A percentile compares a stretch with the other conserved stretches of the same genome.
phyloP scores from a whole-genome alignment of 2,888 invertebrate species.

The Pyrochroa serraticornis region DNA sequence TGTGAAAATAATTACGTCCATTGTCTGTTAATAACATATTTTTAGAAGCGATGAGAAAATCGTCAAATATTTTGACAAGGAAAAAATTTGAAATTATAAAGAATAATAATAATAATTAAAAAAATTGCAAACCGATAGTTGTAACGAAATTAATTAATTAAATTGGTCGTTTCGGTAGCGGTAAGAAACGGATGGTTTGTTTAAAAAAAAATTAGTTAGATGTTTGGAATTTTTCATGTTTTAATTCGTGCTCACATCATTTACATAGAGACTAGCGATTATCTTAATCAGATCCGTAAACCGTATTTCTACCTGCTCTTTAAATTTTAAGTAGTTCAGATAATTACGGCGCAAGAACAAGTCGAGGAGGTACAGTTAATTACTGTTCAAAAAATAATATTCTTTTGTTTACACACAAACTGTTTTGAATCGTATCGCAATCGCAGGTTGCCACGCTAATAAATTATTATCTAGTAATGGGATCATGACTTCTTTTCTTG shows the following conservation, averaged over 20 bases:
- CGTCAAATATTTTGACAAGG: no score
- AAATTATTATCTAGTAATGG: slow-evolving; percentile 13
- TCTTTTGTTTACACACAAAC: slow-evolving; percentile 24
- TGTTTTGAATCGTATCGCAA: slow-evolving; percentile 15
- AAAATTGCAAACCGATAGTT: no score
- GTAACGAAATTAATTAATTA: no score
- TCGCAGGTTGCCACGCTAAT: slow-evolving; percentile 14
- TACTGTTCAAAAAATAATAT: slow-evolving; percentile 22
- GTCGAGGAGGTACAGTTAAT: slow-evolving; percentile 21
- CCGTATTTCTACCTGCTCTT: slow-evolving; percentile 11
- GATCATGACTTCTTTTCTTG: no score
- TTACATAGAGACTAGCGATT: slow-evolving; percentile 18
- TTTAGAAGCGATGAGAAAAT: no score
- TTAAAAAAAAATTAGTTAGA: no score
- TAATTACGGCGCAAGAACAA: slow-evolving; percentile 18
- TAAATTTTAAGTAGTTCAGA: slow-evolving; percentile 26
- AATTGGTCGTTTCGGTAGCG: no score
- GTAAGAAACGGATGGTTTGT: no score
- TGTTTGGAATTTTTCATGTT: neutral
- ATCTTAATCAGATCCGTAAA: slow-evolving; percentile 17
- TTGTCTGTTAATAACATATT: no score
- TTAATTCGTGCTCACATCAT: slow-evolving; percentile 13
- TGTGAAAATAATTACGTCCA: no score
- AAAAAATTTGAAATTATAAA: no score
- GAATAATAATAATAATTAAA: no score